Percentiles rank a stretch among this genome's conserved stretches.
These are phyloP conservation scores for Homalodisca vitripennis DNA, from an alignment of 1,140 invertebrate genomes.

Conservation along the genomic window DNA sequence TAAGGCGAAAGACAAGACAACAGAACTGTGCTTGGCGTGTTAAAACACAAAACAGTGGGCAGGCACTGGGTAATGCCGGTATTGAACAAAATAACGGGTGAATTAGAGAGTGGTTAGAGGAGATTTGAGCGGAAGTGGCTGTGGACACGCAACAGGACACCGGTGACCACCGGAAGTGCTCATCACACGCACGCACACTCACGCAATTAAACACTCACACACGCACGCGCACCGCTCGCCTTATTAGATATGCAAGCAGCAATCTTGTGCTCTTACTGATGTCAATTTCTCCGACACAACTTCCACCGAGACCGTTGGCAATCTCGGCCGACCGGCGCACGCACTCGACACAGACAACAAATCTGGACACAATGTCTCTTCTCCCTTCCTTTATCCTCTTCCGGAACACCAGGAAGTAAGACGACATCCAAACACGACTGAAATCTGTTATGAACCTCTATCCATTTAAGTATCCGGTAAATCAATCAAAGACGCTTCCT, in stretches of 20 bases:
- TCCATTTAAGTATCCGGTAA: no score
- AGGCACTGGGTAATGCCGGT: background rate
- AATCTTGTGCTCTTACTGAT: constrained; percentile 4
- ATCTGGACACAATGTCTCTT: no score
- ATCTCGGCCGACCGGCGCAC: background rate
- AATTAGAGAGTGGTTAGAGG: constrained; percentile 17
- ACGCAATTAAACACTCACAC: no score
- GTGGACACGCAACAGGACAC: constrained; percentile 2
- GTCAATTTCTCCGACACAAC: background rate
- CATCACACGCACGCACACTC: background rate
- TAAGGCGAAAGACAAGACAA: background rate
- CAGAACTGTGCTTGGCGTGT: background rate
- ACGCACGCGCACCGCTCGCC: background rate
- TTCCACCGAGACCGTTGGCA: background rate
- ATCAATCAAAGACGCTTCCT: no score
- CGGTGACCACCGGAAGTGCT: background rate
- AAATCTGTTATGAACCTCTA: no score
- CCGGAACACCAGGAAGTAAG: no score
- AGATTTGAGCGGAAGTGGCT: constrained; percentile 6
- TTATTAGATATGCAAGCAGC: constrained; percentile 15
- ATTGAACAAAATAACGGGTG: background rate
- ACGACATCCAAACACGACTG: no score
- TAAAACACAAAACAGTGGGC: constrained; percentile 1
- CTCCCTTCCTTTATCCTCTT: no score
- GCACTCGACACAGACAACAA: no score